Evolutionary conservation across 2,888 invertebrate species (phyloP).

Genomic region (Strigamia maritima): DNA sequence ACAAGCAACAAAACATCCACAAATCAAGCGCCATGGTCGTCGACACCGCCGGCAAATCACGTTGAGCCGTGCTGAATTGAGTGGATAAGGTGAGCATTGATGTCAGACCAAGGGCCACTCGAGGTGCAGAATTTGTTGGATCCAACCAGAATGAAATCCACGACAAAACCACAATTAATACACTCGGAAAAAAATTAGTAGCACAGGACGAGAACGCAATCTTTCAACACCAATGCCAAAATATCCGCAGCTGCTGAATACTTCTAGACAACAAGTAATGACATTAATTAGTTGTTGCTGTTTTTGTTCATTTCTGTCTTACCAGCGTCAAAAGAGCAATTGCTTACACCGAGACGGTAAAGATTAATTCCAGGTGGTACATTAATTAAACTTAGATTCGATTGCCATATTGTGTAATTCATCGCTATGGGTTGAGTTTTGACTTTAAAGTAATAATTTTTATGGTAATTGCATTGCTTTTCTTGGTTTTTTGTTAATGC

Average conservation of each 20-base stretch:
- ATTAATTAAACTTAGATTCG: too few relatives aligned
- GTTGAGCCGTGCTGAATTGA: not conserved
- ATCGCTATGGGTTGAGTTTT: too few relatives aligned
- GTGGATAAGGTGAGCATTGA: not conserved
- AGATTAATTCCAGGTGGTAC: too few relatives aligned
- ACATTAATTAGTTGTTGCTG: not conserved
- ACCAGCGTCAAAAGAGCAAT: too few relatives aligned
- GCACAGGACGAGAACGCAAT: not conserved
- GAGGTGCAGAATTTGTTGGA: not conserved
- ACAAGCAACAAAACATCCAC: not conserved
- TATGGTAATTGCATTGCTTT: too few relatives aligned
- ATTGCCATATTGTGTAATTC: too few relatives aligned
- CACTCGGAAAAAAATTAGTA: not conserved
- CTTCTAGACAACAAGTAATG: not conserved
- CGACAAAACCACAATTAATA: not conserved
- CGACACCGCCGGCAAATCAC: not conserved
- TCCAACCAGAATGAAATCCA: slow-evolving; percentile 22
- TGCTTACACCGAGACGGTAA: too few relatives aligned
- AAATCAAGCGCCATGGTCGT: not conserved
- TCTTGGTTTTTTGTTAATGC: too few relatives aligned
- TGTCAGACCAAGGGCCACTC: not conserved
- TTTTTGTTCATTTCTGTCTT: too few relatives aligned
- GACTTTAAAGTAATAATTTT: too few relatives aligned
- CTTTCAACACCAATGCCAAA: not conserved
- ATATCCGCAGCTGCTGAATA: not conserved